phyloP scores from a whole-genome alignment of 2,113 vertebrate species.

The Microcebus ravelobensis region DNA sequence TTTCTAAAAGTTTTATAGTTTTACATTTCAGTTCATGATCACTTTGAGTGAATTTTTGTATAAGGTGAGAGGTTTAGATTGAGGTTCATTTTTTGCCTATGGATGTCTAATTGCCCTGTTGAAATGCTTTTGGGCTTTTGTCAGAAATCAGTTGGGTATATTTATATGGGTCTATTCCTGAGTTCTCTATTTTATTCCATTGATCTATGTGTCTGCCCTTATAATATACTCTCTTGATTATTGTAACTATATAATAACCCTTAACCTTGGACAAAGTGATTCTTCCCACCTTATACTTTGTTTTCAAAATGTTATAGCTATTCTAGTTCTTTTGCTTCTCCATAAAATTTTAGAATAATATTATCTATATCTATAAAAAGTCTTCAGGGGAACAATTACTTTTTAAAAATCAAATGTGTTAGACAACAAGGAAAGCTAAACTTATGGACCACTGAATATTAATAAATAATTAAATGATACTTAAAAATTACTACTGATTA shows the following conservation, averaged over 20 bases:
- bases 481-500: not conserved
- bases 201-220: not conserved
- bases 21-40: not conserved
- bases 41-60: not conserved
- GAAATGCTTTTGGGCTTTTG: not conserved
- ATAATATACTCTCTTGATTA: not conserved
- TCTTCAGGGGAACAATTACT: not conserved
- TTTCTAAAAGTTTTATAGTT: not conserved
- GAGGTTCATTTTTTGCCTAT: not conserved
- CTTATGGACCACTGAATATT: not conserved
- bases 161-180: not conserved
- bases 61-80: not conserved
- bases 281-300: not conserved
- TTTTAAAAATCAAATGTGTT: slow-evolving; percentile 9
- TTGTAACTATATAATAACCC: not conserved
- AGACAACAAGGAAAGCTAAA: not conserved
- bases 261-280: not conserved
- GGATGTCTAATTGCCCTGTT: not conserved
- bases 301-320: slow-evolving; percentile 10
- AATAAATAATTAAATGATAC: not conserved
- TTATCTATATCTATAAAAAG: not conserved
- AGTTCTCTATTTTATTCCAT: not conserved
- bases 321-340: not conserved
- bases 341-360: not conserved
- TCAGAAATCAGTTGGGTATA: not conserved